A percentile compares a stretch with the other conserved stretches of the same genome.
Evolutionary conservation across 2,797 vertebrate species (phyloP).

Genomic region (Manis pentadactyla): DNA sequence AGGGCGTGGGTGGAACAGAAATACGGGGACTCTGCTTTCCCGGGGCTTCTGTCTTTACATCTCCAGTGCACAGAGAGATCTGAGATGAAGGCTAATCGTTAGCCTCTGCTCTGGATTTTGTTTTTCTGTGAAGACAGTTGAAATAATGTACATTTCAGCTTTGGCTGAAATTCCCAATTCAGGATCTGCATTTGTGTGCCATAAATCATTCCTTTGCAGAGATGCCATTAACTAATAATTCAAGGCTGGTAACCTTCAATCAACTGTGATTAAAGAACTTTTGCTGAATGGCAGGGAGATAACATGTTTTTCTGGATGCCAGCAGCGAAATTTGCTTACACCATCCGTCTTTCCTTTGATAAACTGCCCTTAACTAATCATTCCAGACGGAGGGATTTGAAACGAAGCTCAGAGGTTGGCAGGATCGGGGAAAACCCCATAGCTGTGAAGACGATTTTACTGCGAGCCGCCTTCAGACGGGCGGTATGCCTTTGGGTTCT

Average conservation of each 20-base stretch:
- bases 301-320: constrained; percentile 41
- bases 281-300: constrained; percentile 54
- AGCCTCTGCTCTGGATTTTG: neutral
- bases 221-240: constrained; percentile 77
- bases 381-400: constrained; percentile 70
- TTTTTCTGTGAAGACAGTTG: neutral
- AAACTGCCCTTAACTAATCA: constrained; percentile 61
- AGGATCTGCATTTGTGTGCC: neutral
- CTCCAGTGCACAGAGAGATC: neutral
- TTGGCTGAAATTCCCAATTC: neutral
- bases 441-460: constrained; percentile 20
- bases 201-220: constrained; percentile 65
- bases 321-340: constrained; percentile 55
- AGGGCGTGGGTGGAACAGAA: accelerated
- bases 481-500: neutral
- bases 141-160: neutral
- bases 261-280: constrained; percentile 69
- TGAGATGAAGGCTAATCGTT: neutral
- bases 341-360: constrained; percentile 66
- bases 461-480: neutral
- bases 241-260: constrained; percentile 73
- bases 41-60: neutral
- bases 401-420: constrained; percentile 6
- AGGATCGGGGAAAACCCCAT: constrained; percentile 4
- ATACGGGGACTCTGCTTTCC: neutral